A percentile compares a stretch with the other conserved stretches of the same genome.
phyloP scores from a whole-genome alignment of 2,888 invertebrate species.

The Parascotia fuliginaria region DNA sequence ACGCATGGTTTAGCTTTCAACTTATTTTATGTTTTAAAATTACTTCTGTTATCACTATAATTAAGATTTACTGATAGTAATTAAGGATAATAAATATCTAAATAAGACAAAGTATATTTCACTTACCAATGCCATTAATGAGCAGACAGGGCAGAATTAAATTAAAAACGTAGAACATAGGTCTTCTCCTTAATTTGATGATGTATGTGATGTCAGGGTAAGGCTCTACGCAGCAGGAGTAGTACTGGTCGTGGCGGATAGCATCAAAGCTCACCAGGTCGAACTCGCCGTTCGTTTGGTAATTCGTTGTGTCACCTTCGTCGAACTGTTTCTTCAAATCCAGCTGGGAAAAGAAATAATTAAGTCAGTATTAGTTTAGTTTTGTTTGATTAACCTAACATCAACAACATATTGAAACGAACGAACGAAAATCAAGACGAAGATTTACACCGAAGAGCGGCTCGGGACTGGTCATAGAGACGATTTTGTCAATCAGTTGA shows the following conservation, averaged over 20 bases:
- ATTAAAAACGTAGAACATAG: slow-evolving; percentile 95
- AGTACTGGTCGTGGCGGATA: slow-evolving; percentile 89
- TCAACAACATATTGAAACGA: too few relatives aligned
- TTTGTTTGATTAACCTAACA: too few relatives aligned
- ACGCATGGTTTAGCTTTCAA: too few relatives aligned
- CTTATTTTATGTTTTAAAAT: too few relatives aligned
- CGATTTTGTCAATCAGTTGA: too few relatives aligned
- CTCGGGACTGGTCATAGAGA: too few relatives aligned
- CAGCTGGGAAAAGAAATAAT: slow-evolving; percentile 77
- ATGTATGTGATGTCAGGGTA: slow-evolving; percentile 94
- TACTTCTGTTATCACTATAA: too few relatives aligned
- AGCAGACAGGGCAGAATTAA: slow-evolving; percentile 93
- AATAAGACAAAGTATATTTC: not conserved
- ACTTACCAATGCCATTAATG: slow-evolving; percentile 93
- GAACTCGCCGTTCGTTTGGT: slow-evolving; percentile 96
- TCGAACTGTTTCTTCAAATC: slow-evolving; percentile 91
- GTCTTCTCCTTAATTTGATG: slow-evolving; percentile 90
- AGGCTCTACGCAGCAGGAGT: slow-evolving; percentile 93
- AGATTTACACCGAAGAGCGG: too few relatives aligned
- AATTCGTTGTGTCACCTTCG: slow-evolving; percentile 94
- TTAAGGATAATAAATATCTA: too few relatives aligned
- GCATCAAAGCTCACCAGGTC: slow-evolving; percentile 92
- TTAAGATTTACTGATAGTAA: too few relatives aligned
- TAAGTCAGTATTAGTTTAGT: not conserved
- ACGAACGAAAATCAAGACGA: too few relatives aligned